A percentile compares a stretch with the other conserved stretches of the same genome.
These are phyloP conservation scores for Eudorcas thomsonii DNA, from an alignment of 2,113 vertebrate species.

Conservation along the genomic window DNA sequence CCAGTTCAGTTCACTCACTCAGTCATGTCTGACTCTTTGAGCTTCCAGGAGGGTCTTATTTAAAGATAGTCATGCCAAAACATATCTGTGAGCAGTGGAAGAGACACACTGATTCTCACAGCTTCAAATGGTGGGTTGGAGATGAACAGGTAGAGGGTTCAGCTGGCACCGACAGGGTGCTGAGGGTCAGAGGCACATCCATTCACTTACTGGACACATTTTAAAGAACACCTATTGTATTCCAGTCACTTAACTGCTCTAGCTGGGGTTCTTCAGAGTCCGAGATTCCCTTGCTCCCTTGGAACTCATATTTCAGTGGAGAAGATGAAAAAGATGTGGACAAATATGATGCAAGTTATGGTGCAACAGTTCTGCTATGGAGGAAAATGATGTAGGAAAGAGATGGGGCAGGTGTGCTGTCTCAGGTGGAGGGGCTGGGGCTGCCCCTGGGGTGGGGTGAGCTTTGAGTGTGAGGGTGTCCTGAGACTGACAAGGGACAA, in stretches of 20 bases:
- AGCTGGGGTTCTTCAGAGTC: not conserved
- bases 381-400: too few relatives aligned
- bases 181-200: not conserved
- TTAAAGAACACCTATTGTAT: accelerated
- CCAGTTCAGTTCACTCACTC: not conserved
- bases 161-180: accelerated
- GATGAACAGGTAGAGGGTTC: not conserved
- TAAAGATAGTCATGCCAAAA: not conserved
- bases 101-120: not conserved
- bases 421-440: not conserved
- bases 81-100: too few relatives aligned
- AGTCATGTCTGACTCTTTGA: not conserved
- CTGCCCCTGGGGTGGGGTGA: too few relatives aligned
- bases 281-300: not conserved
- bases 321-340: not conserved
- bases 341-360: not conserved
- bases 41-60: not conserved
- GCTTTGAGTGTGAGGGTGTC: not conserved
- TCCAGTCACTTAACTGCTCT: not conserved
- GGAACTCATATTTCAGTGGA: not conserved
- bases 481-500: accelerated
- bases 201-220: not conserved
- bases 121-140: not conserved
- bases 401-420: not conserved
- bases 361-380: too few relatives aligned